Base-by-base conservation (phyloP, 2,888 invertebrate species). In the Plebejus melissa region DNA sequence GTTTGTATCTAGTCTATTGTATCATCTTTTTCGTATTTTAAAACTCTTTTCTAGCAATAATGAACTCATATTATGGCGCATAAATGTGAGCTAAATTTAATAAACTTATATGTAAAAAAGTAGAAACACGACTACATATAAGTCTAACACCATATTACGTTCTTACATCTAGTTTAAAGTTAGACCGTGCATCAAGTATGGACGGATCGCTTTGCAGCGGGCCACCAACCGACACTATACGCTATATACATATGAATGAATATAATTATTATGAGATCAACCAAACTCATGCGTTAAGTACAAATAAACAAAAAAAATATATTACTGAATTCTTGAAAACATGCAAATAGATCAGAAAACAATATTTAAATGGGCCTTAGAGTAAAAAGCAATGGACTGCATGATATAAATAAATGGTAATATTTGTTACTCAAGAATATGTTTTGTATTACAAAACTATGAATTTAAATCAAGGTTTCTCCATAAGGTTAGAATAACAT, bases 261-360 rank as follows among this genome's bases (percentile, higher is more conserved):
- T 79, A 82, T 79, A 80, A 81, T 82, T 84, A 90, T 90, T 84
- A 90, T 90, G 92, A 92, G 92, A 92, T 92, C 92, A 87, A 88
- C 87, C 90, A 88, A 90, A 90, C n/a, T 60, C 82, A 74, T 79
- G 78, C 81, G 82, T 85, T 87, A 88, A 89, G 87, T 88, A 88
- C 86, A 84, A 83, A 78, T 79, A 79, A 80, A 79, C 79, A 75
- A 76, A 54, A 54, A 80, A 79, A 80, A 75, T 76, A 50, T 11
- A 16, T 54, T 54, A 38, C 54, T 75, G 11, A 46, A 71, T 71
- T 22, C 1, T 22, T 46, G 70, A 70, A 70, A 41, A 60, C 65
- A 36, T 32, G 65, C 32, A 60, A 60, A 11, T 16, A 32, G 11
- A 36, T 70, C 28, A 71, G 46, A 71, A 28, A 28, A 28, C n/a